A percentile compares a stretch with the other conserved stretches of the same genome.
Evolutionary conservation across 2,113 vertebrate species (phyloP).

Genomic region (Monarcha castaneiventris): DNA sequence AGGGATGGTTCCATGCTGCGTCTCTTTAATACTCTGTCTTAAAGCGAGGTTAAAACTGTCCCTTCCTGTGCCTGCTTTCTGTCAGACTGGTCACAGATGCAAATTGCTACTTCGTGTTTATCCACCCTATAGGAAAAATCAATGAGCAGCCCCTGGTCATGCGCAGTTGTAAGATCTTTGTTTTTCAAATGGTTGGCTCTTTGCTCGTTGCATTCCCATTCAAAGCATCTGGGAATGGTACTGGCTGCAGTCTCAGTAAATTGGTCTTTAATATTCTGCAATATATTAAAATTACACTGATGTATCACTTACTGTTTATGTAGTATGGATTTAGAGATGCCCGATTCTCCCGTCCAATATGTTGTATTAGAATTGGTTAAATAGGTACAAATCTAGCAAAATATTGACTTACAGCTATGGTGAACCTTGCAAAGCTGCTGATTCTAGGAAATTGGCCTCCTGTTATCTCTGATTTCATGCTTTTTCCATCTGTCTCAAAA

Average conservation of each 20-base stretch:
- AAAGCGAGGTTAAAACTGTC: background rate
- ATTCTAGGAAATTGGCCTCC: slow-evolving; percentile 53
- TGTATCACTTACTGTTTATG: background rate
- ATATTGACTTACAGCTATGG: slow-evolving; percentile 1
- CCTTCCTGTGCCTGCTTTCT: background rate
- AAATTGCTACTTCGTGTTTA: background rate
- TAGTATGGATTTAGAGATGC: background rate
- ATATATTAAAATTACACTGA: background rate
- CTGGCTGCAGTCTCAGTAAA: background rate
- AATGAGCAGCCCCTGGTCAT: background rate
- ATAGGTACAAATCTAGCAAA: slow-evolving; percentile 18
- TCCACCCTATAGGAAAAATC: background rate
- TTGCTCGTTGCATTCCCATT: background rate
- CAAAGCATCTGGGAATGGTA: background rate
- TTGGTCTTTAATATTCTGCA: background rate
- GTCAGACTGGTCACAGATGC: background rate
- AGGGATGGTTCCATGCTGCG: background rate
- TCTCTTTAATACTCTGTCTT: background rate
- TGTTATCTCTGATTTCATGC: slow-evolving; percentile 48
- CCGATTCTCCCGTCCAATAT: background rate
- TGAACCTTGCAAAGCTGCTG: slow-evolving; percentile 1
- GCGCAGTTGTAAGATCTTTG: background rate
- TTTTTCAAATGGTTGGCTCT: background rate
- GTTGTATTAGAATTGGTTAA: background rate
- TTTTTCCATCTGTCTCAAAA: slow-evolving; percentile 60